Evolutionary conservation across 2,888 invertebrate species (phyloP), one percentile per base, ranked within the genome.

Genomic region (Lithosia quadra): DNA sequence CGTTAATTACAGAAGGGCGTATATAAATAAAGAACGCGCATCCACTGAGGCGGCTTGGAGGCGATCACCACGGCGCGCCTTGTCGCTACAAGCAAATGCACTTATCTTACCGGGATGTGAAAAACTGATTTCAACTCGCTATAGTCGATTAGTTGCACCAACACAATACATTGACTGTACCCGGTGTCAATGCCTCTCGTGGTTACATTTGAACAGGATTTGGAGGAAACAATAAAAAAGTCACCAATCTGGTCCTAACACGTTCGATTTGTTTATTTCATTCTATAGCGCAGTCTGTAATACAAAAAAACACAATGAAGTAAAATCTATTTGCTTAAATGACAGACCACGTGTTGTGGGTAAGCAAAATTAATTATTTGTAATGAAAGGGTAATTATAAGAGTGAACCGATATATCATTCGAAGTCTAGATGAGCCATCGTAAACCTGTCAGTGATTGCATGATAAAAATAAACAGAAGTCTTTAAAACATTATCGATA

Each of bases 81-180:
- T 91, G 94, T 92, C 86, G 90, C 89, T 90, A 95, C 95, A 95
- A 95, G 95, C 91, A 95, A 95, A 95, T 93, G 95, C 95, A 95
- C 95, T 95, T 95, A 95, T 93, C 93, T 93, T 88, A 90, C 91
- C 88, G 91, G 90, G 89, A 91, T 89, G 92, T 92, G 93, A 93
- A 92, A 93, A 94, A 93, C 92, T 91, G 92, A 91, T 89, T 85
- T 86, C 86, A 88, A 88, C 88, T 85, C 90, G 88, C 88, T 90
- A 90, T 89, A 91, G 90, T 90, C 90, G 89, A 90, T 92, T 90
- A 92, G 91, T 90, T 92, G 92, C 89, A 86, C 91, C 92, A 91
- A 89, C 90, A 90, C 88, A 89, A 89, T 87, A 88, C 87, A 85
- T 83, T 79, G 78, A 84, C 85, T 85, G 81, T 79, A 84, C 82